Evolutionary conservation across 2,888 invertebrate genomes (phyloP).

Genomic region (Cabera pusaria): DNA sequence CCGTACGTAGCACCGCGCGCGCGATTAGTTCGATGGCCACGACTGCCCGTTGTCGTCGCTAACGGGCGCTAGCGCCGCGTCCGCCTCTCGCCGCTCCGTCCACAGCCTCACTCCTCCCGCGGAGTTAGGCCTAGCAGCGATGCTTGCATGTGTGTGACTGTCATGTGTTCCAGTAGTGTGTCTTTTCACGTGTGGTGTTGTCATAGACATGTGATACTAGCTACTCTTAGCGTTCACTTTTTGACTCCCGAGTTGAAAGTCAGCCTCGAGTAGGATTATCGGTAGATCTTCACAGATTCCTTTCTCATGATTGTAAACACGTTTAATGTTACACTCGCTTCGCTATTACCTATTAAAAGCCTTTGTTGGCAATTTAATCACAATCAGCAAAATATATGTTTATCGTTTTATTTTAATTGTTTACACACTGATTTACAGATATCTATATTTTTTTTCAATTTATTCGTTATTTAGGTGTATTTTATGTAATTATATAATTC

Average conservation of each 20-base stretch:
- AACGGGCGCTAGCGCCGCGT: constrained; percentile 5
- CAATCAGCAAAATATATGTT: no score
- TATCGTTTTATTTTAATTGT: no score
- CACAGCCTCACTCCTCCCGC: constrained; percentile 13
- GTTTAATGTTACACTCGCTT: constrained; percentile 20
- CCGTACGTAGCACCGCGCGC: constrained; percentile 59
- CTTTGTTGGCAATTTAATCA: no score
- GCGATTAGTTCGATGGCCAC: constrained; percentile 72
- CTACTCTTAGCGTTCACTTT: constrained; percentile 21
- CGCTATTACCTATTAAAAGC: constrained; percentile 14
- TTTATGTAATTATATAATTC: background rate
- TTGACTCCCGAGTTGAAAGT: constrained; percentile 4
- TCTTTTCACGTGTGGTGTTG: constrained; percentile 28
- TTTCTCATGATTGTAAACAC: constrained; percentile 17
- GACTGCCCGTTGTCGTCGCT: constrained; percentile 33
- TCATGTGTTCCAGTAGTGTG: constrained; percentile 51
- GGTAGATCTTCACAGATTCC: constrained; percentile 14
- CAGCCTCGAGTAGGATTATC: constrained; percentile 7
- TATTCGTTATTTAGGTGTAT: no score
- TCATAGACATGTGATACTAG: constrained; percentile 27
- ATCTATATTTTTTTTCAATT: no score
- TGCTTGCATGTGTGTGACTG: constrained; percentile 70
- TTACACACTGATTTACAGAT: no score
- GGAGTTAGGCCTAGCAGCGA: constrained; percentile 30
- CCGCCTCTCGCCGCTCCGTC: constrained; percentile 8